phyloP scores from a whole-genome alignment of 2,113 vertebrate genomes.

The Mionectes macconnelli region DNA sequence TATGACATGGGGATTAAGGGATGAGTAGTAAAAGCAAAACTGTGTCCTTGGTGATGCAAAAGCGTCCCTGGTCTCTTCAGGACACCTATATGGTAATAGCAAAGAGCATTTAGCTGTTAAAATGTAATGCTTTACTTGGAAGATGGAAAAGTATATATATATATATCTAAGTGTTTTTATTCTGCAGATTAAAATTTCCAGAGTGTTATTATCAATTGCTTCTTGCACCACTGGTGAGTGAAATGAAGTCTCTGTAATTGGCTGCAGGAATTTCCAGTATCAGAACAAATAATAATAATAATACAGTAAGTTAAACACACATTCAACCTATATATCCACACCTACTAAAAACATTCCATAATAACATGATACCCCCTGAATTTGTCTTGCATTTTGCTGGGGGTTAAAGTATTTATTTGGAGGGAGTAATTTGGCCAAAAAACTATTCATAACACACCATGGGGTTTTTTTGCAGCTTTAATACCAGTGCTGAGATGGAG shows the following conservation, averaged over 20 bases:
- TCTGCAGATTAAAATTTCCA: not conserved
- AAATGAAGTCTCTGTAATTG: not conserved
- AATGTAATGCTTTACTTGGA: not conserved
- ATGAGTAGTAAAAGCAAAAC: not conserved
- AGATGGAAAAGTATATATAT: not conserved
- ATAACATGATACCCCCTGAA: not conserved
- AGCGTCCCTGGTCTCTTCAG: not conserved
- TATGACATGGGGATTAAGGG: not conserved
- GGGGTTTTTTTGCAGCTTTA: conserved; percentile 56
- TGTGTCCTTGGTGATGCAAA: too few relatives aligned
- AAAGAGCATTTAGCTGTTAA: not conserved
- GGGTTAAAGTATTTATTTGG: conserved; percentile 45
- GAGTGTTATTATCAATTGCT: not conserved
- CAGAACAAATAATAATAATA: conserved; percentile 13
- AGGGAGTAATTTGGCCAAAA: conserved; percentile 49
- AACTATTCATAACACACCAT: not conserved
- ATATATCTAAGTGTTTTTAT: not conserved
- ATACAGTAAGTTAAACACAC: not conserved
- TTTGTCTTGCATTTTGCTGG: conserved; percentile 41
- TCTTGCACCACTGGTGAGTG: not conserved
- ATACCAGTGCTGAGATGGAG: conserved; percentile 10
- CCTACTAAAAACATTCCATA: conserved; percentile 7
- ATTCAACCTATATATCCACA: not conserved
- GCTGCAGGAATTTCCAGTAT: not conserved
- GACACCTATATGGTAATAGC: not conserved